A percentile compares a stretch with the other conserved stretches of the same genome.
Conservation (phyloP, 2,888 invertebrate species). For the Pseudeuparius sepicola region DNA sequence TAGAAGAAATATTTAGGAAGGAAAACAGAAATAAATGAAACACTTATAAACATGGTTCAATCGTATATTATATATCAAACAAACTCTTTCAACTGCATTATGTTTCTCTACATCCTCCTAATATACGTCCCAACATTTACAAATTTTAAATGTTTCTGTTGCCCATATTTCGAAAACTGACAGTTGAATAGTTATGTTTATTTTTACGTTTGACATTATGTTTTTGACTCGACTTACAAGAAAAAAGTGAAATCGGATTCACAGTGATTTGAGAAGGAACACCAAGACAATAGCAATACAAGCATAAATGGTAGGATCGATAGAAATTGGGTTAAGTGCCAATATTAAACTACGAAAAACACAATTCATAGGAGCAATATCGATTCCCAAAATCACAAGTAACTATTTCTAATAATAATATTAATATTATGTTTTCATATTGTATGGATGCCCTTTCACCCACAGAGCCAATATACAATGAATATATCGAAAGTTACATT, state of each 20-base stretch:
- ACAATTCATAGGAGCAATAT: too few relatives aligned
- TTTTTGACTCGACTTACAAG: conserved; percentile 28
- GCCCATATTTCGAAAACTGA: too few relatives aligned
- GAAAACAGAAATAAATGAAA: conserved; percentile 17
- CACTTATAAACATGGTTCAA: conserved; percentile 29
- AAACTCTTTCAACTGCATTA: conserved; percentile 34
- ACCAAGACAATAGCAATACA: conserved; percentile 33
- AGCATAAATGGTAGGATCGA: too few relatives aligned
- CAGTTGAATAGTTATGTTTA: conserved; percentile 36
- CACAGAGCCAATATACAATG: conserved; percentile 38
- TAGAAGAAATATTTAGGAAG: too few relatives aligned
- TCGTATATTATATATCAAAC: conserved; percentile 33
- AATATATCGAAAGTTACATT: too few relatives aligned
- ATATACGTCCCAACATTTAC: conserved; percentile 23
- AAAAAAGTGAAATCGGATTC: conserved; percentile 31
- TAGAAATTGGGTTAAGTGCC: too few relatives aligned
- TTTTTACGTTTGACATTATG: too few relatives aligned
- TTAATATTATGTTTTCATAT: too few relatives aligned
- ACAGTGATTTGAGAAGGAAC: conserved; percentile 33
- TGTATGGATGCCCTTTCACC: conserved; percentile 38
- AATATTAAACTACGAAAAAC: too few relatives aligned
- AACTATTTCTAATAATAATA: conserved; percentile 30
- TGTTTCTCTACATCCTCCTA: too few relatives aligned
- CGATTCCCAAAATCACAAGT: too few relatives aligned
- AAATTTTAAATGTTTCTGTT: too few relatives aligned